A percentile compares a stretch with the other conserved stretches of the same genome.
Conservation (phyloP, 2,113 vertebrate genomes). For the Serinus canaria region DNA sequence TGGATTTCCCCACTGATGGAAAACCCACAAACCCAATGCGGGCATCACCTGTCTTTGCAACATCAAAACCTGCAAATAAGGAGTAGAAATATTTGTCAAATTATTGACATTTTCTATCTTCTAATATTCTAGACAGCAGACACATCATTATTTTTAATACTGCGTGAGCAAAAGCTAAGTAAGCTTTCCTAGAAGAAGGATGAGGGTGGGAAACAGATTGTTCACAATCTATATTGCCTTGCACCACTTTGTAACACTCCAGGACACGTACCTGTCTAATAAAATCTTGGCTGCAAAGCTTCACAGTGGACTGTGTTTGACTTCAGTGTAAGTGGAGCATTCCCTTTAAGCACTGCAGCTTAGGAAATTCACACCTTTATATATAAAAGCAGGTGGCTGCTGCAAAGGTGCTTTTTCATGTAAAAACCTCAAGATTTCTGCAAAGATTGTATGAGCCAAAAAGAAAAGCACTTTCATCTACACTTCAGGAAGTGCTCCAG, state of each 20-base stretch:
- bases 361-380: background rate
- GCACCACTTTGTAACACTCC: background rate
- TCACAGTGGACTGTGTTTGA: background rate
- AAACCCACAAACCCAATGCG: constrained; percentile 98
- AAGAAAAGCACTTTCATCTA: background rate
- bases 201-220: background rate
- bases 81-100: background rate
- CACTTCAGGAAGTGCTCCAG: background rate
- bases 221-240: background rate
- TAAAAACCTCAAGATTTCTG: background rate
- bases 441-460: background rate
- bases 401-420: background rate
- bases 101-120: background rate
- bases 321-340: background rate
- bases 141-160: background rate
- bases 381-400: background rate
- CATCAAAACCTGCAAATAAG: constrained; percentile 88
- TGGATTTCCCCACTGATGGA: constrained; percentile 96
- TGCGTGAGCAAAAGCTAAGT: background rate
- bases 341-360: background rate
- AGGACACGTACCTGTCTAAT: background rate
- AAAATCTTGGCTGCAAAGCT: background rate
- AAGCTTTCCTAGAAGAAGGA: background rate
- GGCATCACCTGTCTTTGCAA: constrained; percentile 97
- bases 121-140: background rate